Evolutionary conservation across 2,113 vertebrate genomes (phyloP).

Genomic region (Picathartes gymnocephalus): DNA sequence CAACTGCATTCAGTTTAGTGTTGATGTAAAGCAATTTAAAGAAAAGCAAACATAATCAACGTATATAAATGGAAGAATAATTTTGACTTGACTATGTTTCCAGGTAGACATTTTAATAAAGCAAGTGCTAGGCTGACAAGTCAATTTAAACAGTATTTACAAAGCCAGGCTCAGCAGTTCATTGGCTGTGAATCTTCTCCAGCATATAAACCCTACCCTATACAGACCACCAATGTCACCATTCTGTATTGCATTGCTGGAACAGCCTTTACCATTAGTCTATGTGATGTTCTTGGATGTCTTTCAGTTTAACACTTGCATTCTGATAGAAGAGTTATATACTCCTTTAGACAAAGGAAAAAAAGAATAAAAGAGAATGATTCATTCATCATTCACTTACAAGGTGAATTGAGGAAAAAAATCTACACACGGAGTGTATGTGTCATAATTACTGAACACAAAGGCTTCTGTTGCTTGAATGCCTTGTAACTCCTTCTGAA

Average conservation of each 20-base stretch:
- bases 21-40: background rate
- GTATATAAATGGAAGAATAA: background rate
- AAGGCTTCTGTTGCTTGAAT: background rate
- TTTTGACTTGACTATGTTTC: background rate
- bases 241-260: background rate
- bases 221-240: background rate
- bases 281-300: background rate
- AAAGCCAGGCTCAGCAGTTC: background rate
- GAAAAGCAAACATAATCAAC: background rate
- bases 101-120: background rate
- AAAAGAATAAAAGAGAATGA: background rate
- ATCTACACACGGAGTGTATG: background rate
- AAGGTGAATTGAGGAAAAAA: background rate
- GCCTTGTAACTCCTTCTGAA: background rate
- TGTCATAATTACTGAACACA: background rate
- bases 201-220: fast-evolving
- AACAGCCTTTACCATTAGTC: background rate
- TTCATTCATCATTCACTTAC: background rate
- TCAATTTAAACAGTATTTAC: background rate
- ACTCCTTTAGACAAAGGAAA: background rate
- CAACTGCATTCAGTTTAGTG: background rate
- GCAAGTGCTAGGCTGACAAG: background rate
- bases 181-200: background rate
- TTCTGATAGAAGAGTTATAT: background rate
- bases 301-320: background rate